phyloP scores from a whole-genome alignment of 2,888 invertebrate species.

The Harmothoe impar region DNA sequence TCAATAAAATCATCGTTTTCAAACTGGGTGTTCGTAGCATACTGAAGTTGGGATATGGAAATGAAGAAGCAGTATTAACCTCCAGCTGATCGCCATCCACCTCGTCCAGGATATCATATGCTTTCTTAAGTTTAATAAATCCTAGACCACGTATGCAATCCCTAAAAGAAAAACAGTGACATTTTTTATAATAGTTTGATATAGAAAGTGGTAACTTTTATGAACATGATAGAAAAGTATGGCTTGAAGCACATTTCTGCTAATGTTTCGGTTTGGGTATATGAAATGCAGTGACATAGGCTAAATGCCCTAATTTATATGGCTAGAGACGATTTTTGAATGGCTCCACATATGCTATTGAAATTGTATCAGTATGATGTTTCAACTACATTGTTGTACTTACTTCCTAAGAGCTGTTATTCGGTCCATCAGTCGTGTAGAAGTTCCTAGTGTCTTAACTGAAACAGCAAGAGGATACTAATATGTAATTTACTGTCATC shows the following conservation, averaged over 20 bases:
- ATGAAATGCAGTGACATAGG: no score
- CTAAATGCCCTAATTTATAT: no score
- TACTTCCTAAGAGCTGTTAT: conserved; percentile 80
- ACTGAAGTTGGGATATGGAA: neutral
- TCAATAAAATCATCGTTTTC: no score
- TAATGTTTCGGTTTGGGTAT: no score
- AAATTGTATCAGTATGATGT: no score
- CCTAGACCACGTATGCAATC: conserved; percentile 82
- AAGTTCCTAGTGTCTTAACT: conserved; percentile 76
- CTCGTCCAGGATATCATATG: conserved; percentile 81
- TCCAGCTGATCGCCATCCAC: conserved; percentile 82
- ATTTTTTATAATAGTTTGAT: conserved; percentile 30
- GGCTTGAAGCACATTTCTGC: no score
- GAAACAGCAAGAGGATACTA: conserved; percentile 7
- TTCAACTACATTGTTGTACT: conserved; percentile 67
- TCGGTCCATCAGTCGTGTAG: conserved; percentile 80
- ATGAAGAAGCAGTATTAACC: conserved; percentile 71
- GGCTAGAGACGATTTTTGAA: no score
- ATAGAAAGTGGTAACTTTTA: neutral
- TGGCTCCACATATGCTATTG: no score
- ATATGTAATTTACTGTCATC: no score
- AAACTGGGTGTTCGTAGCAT: no score
- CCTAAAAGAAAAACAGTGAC: conserved; percentile 72
- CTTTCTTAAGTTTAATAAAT: conserved; percentile 77
- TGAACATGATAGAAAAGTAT: no score